Conservation (phyloP, 2,888 invertebrate genomes). For the Thymelicus sylvestris region DNA sequence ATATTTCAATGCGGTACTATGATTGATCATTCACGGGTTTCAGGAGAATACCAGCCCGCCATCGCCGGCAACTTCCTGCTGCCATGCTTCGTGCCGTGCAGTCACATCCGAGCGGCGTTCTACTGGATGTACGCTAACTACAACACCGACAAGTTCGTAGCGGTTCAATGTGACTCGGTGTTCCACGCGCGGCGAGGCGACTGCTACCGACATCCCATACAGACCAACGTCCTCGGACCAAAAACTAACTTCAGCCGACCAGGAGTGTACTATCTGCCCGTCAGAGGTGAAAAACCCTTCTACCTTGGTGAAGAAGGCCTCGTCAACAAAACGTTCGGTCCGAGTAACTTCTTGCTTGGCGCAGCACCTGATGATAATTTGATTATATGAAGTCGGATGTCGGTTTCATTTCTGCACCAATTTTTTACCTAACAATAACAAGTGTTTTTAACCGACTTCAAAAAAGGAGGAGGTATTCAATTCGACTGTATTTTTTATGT, state of each 20-base stretch:
- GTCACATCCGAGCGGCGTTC: conserved; percentile 66
- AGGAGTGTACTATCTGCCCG: conserved; percentile 71
- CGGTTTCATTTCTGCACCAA: conserved; percentile 26
- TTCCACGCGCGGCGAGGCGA: conserved; percentile 60
- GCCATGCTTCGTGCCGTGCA: conserved; percentile 72
- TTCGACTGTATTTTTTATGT: no score
- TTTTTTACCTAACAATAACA: no score
- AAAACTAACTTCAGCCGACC: conserved; percentile 67
- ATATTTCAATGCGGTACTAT: no score
- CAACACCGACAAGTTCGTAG: conserved; percentile 64
- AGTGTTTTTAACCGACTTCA: no score
- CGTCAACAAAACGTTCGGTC: conserved; percentile 54
- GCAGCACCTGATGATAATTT: conserved; percentile 65
- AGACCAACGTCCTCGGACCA: conserved; percentile 63
- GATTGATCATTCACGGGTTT: conserved; percentile 22
- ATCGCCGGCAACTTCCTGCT: conserved; percentile 63
- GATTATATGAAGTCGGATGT: conserved; percentile 51
- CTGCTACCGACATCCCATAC: conserved; percentile 56
- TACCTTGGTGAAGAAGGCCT: conserved; percentile 62
- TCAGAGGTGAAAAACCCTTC: conserved; percentile 59
- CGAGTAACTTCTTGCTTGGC: conserved; percentile 60
- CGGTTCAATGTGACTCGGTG: conserved; percentile 62
- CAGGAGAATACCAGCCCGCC: conserved; percentile 73
- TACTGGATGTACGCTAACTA: conserved; percentile 63
- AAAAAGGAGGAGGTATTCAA: no score